These are phyloP conservation scores for Hypomesus transpacificus DNA, from an alignment of 2,113 vertebrate species.

Conservation along the genomic window DNA sequence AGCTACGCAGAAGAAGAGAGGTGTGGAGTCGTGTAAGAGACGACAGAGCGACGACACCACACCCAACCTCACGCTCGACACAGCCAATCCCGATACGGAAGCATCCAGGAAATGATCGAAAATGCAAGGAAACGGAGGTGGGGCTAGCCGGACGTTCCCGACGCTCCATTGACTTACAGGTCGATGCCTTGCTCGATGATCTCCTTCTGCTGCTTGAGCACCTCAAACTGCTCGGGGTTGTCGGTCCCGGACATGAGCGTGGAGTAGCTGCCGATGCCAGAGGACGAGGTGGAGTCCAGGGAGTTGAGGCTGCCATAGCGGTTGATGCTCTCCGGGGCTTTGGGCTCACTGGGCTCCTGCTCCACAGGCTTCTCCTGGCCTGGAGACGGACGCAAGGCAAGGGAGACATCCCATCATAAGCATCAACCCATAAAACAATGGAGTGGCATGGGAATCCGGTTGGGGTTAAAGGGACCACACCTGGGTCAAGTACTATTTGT, in stretches of 20 bases:
- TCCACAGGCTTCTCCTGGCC: slow-evolving; percentile 86
- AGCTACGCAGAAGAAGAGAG: slow-evolving; percentile 60
- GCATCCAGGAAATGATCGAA: not conserved
- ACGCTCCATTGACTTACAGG: slow-evolving; percentile 72
- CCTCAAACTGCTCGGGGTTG: slow-evolving; percentile 90
- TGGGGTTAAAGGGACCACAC: no score
- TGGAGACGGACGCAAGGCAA: slow-evolving; percentile 38
- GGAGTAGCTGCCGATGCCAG: slow-evolving; percentile 88
- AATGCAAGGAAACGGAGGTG: no score
- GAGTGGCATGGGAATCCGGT: no score
- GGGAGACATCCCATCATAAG: not conserved
- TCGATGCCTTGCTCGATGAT: slow-evolving; percentile 93
- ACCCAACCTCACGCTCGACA: no score
- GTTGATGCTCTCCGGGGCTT: slow-evolving; percentile 87
- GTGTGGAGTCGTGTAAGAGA: no score
- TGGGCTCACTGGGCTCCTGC: slow-evolving; percentile 81
- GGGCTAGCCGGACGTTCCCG: no score
- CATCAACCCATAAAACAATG: not conserved
- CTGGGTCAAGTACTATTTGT: no score
- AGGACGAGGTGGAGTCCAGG: slow-evolving; percentile 86
- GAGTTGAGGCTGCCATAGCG: slow-evolving; percentile 91
- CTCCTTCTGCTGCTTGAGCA: slow-evolving; percentile 90
- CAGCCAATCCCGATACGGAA: not conserved
- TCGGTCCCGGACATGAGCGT: slow-evolving; percentile 90
- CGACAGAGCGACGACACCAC: no score